These are phyloP conservation scores for Gadopsis bispinosus DNA, from an alignment of 2,797 vertebrate species.

Conservation along the genomic window DNA sequence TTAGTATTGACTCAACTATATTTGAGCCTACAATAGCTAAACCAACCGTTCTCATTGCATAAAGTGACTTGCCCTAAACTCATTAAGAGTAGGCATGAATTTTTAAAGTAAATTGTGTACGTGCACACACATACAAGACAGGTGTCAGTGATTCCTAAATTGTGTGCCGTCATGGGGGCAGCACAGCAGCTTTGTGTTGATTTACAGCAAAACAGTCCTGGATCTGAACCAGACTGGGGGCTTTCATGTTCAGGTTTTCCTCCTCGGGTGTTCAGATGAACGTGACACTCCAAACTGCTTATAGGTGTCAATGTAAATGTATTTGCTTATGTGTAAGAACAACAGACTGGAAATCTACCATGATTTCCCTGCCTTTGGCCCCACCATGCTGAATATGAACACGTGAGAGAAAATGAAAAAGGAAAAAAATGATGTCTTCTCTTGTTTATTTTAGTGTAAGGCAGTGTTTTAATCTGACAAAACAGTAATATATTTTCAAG, in stretches of 20 bases:
- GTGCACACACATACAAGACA: neutral
- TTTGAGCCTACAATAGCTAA: neutral
- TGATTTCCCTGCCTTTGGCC: neutral
- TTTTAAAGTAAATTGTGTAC: neutral
- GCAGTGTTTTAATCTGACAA: slow-evolving; percentile 75
- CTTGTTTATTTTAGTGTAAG: slow-evolving; percentile 77
- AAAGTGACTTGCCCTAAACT: neutral
- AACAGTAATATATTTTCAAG: slow-evolving; percentile 60
- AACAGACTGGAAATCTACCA: neutral
- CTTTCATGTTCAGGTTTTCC: neutral
- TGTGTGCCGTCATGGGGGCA: neutral
- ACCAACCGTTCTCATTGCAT: neutral
- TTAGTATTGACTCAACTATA: neutral
- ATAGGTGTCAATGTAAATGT: neutral
- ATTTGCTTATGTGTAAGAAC: neutral
- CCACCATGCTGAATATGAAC: neutral
- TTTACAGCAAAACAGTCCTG: neutral
- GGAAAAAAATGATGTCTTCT: slow-evolving; percentile 14
- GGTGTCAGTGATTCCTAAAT: neutral
- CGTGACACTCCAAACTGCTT: neutral
- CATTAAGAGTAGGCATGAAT: neutral
- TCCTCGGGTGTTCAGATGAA: neutral
- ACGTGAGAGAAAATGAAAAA: slow-evolving; percentile 9
- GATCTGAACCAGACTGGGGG: neutral
- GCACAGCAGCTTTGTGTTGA: neutral